A percentile compares a stretch with the other conserved stretches of the same genome.
Evolutionary conservation across 2,888 invertebrate species (phyloP).

Genomic region (Drosophila fungiperda): DNA sequence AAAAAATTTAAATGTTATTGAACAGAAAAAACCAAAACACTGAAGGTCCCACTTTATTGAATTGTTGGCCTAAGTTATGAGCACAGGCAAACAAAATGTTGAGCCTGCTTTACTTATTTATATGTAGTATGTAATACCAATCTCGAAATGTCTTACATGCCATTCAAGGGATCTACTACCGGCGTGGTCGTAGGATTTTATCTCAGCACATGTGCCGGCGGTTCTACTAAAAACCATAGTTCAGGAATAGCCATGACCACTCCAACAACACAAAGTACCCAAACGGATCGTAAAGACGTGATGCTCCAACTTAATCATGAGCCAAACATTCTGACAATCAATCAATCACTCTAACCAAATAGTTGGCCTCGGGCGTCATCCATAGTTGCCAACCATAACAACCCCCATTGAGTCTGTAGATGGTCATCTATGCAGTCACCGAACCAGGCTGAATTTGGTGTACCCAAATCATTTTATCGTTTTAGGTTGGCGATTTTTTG

Average conservation of each 20-base stretch:
- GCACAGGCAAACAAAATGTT: slow-evolving; percentile 2
- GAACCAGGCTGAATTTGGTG: neutral
- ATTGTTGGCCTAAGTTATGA: slow-evolving; percentile 20
- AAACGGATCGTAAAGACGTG: slow-evolving; percentile 75
- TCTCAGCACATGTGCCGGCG: slow-evolving; percentile 53
- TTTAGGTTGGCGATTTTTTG: slow-evolving; percentile 26
- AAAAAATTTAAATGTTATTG: neutral
- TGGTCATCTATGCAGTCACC: neutral
- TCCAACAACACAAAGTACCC: slow-evolving; percentile 84
- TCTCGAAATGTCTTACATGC: slow-evolving; percentile 59
- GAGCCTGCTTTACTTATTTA: slow-evolving; percentile 9
- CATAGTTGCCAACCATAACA: neutral
- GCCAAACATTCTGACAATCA: slow-evolving; percentile 48
- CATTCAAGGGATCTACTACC: slow-evolving; percentile 52
- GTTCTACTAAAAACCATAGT: slow-evolving; percentile 82
- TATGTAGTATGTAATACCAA: slow-evolving; percentile 34
- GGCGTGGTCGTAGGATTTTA: slow-evolving; percentile 41
- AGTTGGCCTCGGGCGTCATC: neutral
- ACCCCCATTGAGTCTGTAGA: neutral
- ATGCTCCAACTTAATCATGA: slow-evolving; percentile 43
- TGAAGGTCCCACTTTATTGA: neutral
- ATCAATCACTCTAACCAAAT: slow-evolving; percentile 27
- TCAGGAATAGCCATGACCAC: slow-evolving; percentile 85
- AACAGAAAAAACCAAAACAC: neutral
- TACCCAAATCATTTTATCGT: slow-evolving; percentile 15